phyloP scores from a whole-genome alignment of 2,888 invertebrate species.

The Calameuta idolon region DNA sequence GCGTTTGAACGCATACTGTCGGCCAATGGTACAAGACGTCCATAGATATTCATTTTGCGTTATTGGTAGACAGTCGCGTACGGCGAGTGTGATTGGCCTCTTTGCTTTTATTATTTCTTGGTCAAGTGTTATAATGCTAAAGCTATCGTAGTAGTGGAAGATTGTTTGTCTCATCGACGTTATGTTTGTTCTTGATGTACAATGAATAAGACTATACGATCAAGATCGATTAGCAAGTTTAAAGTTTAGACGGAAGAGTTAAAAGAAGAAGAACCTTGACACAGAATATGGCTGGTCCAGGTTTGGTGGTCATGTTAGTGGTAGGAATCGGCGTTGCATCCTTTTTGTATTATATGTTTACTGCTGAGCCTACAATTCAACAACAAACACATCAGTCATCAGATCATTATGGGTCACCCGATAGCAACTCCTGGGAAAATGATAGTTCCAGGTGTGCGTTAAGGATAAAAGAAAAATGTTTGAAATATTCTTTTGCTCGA shows the following conservation, averaged over 20 bases:
- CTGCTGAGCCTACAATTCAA: conserved; percentile 4
- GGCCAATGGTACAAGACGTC: no score
- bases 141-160: background rate
- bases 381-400: background rate
- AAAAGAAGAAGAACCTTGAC: background rate
- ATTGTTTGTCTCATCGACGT: background rate
- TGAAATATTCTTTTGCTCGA: background rate
- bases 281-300: conserved; percentile 41
- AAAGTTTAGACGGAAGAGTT: background rate
- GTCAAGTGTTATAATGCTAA: background rate
- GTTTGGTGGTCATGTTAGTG: conserved; percentile 40
- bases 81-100: no score
- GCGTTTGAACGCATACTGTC: no score
- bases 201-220: background rate
- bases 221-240: background rate
- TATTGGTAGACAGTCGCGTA: no score
- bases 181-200: background rate
- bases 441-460: background rate
- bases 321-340: conserved; percentile 44
- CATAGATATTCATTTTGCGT: no score
- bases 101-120: background rate
- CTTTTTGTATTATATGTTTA: conserved; percentile 44
- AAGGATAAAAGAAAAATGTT: background rate
- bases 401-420: background rate
- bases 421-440: background rate